A percentile compares a stretch with the other conserved stretches of the same genome.
Conservation (phyloP, 2,113 vertebrate genomes). For the Gorsachius goisagi region DNA sequence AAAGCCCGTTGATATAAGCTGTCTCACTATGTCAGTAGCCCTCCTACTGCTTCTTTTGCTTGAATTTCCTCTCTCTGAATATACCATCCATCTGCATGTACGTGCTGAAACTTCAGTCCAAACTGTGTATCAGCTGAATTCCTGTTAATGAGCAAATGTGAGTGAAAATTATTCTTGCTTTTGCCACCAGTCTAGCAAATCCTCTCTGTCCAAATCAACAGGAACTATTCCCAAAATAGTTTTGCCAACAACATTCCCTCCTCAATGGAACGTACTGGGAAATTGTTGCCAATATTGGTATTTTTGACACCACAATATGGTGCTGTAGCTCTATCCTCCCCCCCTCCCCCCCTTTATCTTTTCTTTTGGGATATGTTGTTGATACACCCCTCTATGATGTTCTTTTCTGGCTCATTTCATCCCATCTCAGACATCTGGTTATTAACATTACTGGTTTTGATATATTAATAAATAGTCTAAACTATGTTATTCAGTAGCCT, state of each 20-base stretch:
- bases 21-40: background rate
- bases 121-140: background rate
- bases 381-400: background rate
- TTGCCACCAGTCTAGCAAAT: background rate
- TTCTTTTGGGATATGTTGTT: background rate
- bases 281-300: background rate
- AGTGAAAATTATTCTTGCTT: background rate
- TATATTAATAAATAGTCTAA: background rate
- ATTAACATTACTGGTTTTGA: background rate
- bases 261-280: background rate
- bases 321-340: background rate
- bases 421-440: background rate
- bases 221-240: background rate
- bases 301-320: background rate
- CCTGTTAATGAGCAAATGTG: background rate
- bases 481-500: background rate
- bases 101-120: background rate
- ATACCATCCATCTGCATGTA: background rate
- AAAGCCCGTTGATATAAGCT: background rate
- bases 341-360: rapidly evolving
- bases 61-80: background rate
- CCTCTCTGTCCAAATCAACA: background rate
- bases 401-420: background rate
- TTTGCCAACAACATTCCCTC: background rate
- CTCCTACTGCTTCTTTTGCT: background rate